These are phyloP conservation scores for Falco columbarius DNA, from an alignment of 2,797 vertebrate genomes.

Conservation along the genomic window DNA sequence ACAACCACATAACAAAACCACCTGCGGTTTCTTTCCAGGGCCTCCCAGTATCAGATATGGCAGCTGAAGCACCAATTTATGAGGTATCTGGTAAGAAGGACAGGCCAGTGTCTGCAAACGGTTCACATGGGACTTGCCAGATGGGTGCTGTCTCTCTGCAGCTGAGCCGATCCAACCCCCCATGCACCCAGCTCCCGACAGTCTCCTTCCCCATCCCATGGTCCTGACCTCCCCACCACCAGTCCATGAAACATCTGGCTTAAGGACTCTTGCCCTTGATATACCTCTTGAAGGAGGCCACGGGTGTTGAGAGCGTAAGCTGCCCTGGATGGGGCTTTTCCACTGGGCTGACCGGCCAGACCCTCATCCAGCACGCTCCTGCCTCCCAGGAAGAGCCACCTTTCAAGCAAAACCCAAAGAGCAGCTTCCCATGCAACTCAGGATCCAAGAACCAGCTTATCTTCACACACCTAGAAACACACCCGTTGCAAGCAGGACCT, in stretches of 20 bases:
- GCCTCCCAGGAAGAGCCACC: not conserved
- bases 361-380: not conserved
- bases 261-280: not conserved
- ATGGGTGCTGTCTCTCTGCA: not conserved
- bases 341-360: not conserved
- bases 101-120: not conserved
- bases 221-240: not conserved
- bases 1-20: not conserved
- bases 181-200: not conserved
- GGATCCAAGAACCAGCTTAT: not conserved
- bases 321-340: not conserved
- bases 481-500: not conserved
- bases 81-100: not conserved
- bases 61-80: not conserved
- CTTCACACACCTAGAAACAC: not conserved
- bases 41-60: not conserved
- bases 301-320: not conserved
- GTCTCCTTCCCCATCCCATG: not conserved
- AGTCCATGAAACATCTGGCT: not conserved
- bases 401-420: not conserved
- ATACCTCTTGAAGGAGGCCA: not conserved
- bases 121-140: not conserved
- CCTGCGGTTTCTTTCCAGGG: not conserved
- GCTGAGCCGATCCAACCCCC: not conserved
- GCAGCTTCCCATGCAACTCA: not conserved